Percentiles rank a stretch among this genome's conserved stretches.
phyloP scores from a whole-genome alignment of 1,140 invertebrate species.

The Octopus sinensis region DNA sequence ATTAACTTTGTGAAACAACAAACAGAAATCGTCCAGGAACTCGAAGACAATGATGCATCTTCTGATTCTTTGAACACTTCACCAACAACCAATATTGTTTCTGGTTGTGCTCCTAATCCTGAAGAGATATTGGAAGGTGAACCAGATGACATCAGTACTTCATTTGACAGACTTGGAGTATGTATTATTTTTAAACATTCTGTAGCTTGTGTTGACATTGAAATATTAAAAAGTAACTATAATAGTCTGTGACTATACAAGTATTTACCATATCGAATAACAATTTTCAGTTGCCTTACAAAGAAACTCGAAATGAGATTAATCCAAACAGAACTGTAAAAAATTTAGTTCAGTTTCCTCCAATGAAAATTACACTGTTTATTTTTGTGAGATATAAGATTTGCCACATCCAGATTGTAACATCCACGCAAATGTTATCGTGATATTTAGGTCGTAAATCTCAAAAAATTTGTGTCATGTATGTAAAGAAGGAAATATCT shows the following conservation, averaged over 20 bases:
- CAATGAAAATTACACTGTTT: no score
- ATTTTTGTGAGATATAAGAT: no score
- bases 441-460: no score
- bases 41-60: slow-evolving; percentile 14
- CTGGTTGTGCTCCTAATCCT: not conserved
- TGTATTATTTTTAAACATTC: not conserved
- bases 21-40: slow-evolving; percentile 47
- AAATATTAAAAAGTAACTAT: not conserved
- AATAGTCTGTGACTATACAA: not conserved
- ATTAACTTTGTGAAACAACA: slow-evolving; percentile 62
- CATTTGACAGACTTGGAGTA: slow-evolving; percentile 15
- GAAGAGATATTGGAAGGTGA: slow-evolving; percentile 11
- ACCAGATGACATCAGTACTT: slow-evolving; percentile 11
- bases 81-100: not conserved
- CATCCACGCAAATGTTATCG: no score
- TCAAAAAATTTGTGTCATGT: no score
- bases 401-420: no score
- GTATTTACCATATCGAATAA: not conserved
- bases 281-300: not conserved
- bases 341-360: not conserved
- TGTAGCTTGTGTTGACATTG: not conserved
- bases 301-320: not conserved
- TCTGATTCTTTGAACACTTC: not conserved
- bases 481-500: no score
- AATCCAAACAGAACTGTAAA: not conserved